These are phyloP conservation scores for Heliconius himera DNA, from an alignment of 1,140 invertebrate species.

Conservation along the genomic window DNA sequence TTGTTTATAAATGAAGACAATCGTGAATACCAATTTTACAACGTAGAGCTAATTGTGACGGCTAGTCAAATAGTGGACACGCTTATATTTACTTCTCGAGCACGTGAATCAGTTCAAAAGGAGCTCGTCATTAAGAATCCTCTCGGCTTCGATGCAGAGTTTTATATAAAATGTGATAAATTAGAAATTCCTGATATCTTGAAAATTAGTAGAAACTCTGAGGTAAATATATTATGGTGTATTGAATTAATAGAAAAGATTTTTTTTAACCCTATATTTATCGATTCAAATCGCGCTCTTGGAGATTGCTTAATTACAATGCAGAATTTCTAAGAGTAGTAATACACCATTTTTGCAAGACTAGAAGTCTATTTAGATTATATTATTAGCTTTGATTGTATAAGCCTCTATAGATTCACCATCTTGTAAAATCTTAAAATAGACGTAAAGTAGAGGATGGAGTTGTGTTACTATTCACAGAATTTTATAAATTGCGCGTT, in stretches of 20 bases:
- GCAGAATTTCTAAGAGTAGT: too few species aligned
- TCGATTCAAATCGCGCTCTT: too few species aligned
- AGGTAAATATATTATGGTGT: constrained; percentile 44
- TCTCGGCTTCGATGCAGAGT: constrained; percentile 51
- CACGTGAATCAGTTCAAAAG: constrained; percentile 60
- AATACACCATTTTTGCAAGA: too few species aligned
- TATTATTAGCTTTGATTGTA: too few species aligned
- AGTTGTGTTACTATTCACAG: too few species aligned
- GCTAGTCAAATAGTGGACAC: constrained; percentile 63
- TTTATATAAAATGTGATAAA: constrained; percentile 51
- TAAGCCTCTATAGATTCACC: too few species aligned
- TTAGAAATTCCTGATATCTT: constrained; percentile 55
- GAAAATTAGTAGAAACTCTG: constrained; percentile 59
- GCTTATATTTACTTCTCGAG: constrained; percentile 56
- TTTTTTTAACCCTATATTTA: too few species aligned
- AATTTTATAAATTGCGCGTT: too few species aligned
- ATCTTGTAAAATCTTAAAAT: too few species aligned
- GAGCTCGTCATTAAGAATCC: constrained; percentile 63
- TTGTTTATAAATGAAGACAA: constrained; percentile 64
- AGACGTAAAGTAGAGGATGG: too few species aligned
- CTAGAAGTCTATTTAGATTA: too few species aligned
- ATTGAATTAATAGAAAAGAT: background rate
- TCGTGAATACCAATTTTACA: constrained; percentile 71
- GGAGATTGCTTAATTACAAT: too few species aligned
- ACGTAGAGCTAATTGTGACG: constrained; percentile 54